Conservation (phyloP, 2,113 vertebrate species). For the Dasypus novemcinctus region DNA sequence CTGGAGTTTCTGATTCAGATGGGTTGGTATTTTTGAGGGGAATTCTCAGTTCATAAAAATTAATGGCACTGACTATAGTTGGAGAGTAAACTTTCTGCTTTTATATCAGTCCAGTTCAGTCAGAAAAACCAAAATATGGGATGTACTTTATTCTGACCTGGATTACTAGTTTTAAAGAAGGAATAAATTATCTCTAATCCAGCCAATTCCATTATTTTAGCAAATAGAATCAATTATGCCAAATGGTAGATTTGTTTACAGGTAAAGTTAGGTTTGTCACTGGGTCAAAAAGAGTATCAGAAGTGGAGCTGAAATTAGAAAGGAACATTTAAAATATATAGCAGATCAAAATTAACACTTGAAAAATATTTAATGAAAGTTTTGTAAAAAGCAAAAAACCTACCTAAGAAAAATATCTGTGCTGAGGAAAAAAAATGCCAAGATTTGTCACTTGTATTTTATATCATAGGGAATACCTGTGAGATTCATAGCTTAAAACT, state of each 20-base stretch:
- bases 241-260: conserved; percentile 41
- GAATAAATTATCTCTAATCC: conserved; percentile 55
- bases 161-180: conserved; percentile 63
- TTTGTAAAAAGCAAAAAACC: background rate
- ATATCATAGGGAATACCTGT: background rate
- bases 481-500: background rate
- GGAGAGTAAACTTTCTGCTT: conserved; percentile 52
- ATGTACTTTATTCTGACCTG: conserved; percentile 27
- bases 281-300: rapidly evolving
- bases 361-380: background rate
- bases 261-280: background rate
- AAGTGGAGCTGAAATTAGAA: background rate
- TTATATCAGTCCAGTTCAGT: conserved; percentile 27
- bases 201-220: conserved; percentile 41
- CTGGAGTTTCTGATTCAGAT: background rate
- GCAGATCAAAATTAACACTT: conserved; percentile 41
- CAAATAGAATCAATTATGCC: conserved; percentile 56
- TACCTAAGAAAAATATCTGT: background rate
- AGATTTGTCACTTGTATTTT: background rate
- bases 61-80: background rate
- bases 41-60: conserved; percentile 49
- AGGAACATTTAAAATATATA: conserved; percentile 55
- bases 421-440: background rate
- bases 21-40: background rate
- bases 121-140: conserved; percentile 30